Base-by-base conservation (phyloP, 2,888 invertebrate genomes). In the Idaea dimidiata region DNA sequence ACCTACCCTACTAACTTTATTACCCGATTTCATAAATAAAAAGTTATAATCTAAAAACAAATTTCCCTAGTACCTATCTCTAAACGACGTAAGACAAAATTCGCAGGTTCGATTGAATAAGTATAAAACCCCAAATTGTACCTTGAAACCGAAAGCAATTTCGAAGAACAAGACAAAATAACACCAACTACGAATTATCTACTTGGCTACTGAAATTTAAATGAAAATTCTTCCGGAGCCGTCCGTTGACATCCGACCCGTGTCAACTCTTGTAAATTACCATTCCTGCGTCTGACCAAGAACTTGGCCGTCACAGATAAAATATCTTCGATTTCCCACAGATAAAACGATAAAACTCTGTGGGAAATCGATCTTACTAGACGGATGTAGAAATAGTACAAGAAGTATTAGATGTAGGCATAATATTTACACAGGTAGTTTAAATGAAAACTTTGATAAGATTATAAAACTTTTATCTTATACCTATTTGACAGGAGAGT, bases 171-270 rank as follows among this genome's bases (percentile, higher is more conserved):
- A 43, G 8, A 43, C 43, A 14, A 43, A 43, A 43, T 43, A 43
- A 43, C 43, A 43, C 10, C 14, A 7, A 43, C 43, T 8, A 2
- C 43, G 43, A 10, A 43, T 10, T 43, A 14, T 10, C 43, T 43
- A 43, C 43, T 43, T 43, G 10, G 63, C 63, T 64, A 5, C 24
- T 24, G 24, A 24, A 59, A 62, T 72, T 68, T 61, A 69, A 78
- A 78, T 76, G 70, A 73, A 70, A 76, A 75, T 76, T 78, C 76
- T 70, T 70, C 55, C 54, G 10, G 55, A 63, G 68, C 66, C 59
- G 64, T 43, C 43, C 3, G 60, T 70, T 66, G 71, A 64, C 62
- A 68, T 68, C 71, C 67, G 69, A 77, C 75, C 74, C 72, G 56
- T 67, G 71, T 76, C 77, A 77, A 60, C 67, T 70, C 62, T 71